Conservation (phyloP, 2,888 invertebrate genomes). For the Vannuccia rotundouncinata region DNA sequence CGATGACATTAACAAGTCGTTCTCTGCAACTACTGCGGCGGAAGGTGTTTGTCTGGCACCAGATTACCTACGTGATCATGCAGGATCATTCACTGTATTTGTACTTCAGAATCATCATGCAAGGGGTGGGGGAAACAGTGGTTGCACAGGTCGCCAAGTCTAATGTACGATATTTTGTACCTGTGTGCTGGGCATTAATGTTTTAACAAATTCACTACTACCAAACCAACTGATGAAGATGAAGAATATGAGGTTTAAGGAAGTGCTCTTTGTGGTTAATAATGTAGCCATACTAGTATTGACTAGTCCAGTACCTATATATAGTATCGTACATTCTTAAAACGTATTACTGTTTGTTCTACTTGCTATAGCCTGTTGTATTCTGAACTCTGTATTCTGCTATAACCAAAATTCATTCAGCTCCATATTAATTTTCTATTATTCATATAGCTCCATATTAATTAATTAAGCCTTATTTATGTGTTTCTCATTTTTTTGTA, state of each 20-base stretch:
- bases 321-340: no score
- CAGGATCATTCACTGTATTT: slow-evolving; percentile 9
- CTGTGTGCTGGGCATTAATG: neutral
- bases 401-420: no score
- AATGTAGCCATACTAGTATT: neutral
- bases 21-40: slow-evolving; percentile 6
- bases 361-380: no score
- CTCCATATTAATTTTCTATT: no score
- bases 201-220: neutral
- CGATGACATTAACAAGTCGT: slow-evolving; percentile 13
- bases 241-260: neutral
- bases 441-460: no score
- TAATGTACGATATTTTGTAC: neutral
- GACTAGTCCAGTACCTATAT: no score
- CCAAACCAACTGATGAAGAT: neutral
- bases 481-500: no score
- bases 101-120: slow-evolving; percentile 10
- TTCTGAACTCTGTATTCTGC: no score
- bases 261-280: neutral
- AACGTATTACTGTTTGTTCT: no score
- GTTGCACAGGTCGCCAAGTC: slow-evolving; percentile 19
- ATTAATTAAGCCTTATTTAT: no score
- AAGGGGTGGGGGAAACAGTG: slow-evolving; percentile 12
- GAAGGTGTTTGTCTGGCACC: slow-evolving; percentile 21
- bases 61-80: slow-evolving; percentile 12